phyloP scores from a whole-genome alignment of 2,888 invertebrate genomes.

The Criorhina ranunculi region DNA sequence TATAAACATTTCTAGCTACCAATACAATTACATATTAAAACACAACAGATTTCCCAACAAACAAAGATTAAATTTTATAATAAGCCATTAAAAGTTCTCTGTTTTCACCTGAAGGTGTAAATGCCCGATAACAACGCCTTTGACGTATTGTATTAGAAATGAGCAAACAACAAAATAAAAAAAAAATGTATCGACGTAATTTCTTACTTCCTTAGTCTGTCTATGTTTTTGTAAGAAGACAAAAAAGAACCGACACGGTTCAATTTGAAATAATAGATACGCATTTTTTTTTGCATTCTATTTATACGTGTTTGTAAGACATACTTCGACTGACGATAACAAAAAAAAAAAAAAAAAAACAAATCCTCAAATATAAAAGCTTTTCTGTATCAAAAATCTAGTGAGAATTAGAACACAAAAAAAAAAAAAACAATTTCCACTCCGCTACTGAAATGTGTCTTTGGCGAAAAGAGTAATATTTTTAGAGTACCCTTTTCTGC shows the following conservation, averaged over 20 bases:
- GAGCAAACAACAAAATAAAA: background rate
- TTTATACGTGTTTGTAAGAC: conserved; percentile 15
- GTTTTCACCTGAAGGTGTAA: background rate
- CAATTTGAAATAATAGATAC: conserved; percentile 24
- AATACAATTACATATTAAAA: background rate
- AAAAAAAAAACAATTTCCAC: no score
- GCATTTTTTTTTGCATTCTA: conserved; percentile 21
- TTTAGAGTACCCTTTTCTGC: no score
- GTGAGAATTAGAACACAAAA: no score
- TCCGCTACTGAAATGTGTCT: no score
- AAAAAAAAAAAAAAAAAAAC: background rate
- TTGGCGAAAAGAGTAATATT: no score
- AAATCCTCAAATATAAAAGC: background rate
- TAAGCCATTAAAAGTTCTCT: background rate
- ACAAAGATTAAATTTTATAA: background rate
- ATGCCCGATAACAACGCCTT: background rate
- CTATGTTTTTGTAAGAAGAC: background rate
- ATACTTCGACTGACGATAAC: conserved; percentile 25
- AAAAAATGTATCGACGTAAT: background rate
- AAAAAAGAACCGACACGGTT: background rate
- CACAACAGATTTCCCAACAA: background rate
- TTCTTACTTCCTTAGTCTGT: background rate
- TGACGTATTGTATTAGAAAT: background rate
- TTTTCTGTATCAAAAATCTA: no score
- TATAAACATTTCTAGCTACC: background rate